Evolutionary conservation across 37 sponge, comb jelly and placozoan genomes (phyloP), one percentile per base, ranked within the genome.

Genomic region (Chondrosia reniformis): DNA sequence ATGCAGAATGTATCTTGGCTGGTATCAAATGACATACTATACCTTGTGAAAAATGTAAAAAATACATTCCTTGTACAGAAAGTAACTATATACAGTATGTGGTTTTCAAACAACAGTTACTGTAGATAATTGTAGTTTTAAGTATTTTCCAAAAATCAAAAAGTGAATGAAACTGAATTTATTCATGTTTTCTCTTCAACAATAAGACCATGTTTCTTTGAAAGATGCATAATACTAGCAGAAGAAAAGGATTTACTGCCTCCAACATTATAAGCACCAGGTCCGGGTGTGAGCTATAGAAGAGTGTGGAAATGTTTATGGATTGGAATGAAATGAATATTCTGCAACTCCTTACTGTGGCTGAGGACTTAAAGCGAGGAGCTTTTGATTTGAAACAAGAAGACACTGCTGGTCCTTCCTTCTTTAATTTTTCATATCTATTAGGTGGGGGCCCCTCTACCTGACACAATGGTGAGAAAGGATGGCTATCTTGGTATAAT

Each of bases 371-470:
- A 52, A 93, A 93, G 36, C 94, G 61, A 54, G 94, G 85, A 8
- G 86, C 91, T 71, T 78, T 83, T 1, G 94, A 93, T 42, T 77
- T 79, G 67, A 93, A 93, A 62, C 55, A 62, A 8, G 94, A 89
- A n/a, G 84, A 69, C 4, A 84, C 55, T 9, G 73, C 24, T 22
- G 81, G 44, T 46, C 32, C 71, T 22, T 67, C 55, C n/a, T 19
- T 52, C 38, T 56, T 43, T 2, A 4, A n/a, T 15, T 57, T 5
- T 0, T 93, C 90, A 81, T 93, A 93, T 31, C 40, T 54, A 21
- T 87, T 91, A 24, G 94, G 94, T 17, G 87, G 84, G 55, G 94
- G 94, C 4, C 87, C 90, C 49, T 86, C 55, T 19, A 80, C 73
- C 93, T 93, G 58, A 10, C n/a, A n/a, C n/a, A n/a, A n/a, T n/a